Evolutionary conservation across 2,888 invertebrate species (phyloP).

Genomic region (Pardosa pseudoannulata): DNA sequence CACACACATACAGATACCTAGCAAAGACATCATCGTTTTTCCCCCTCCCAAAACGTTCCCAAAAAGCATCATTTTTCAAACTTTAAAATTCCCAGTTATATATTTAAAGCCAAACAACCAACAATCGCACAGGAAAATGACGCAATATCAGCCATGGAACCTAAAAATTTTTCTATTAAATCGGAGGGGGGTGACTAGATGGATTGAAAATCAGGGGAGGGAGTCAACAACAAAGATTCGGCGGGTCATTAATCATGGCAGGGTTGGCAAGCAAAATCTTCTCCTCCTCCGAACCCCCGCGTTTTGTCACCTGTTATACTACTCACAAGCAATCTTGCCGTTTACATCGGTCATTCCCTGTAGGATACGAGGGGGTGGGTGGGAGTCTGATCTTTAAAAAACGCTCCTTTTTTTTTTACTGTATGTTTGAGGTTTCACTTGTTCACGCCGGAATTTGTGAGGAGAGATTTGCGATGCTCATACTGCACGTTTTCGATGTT

Average conservation of each 20-base stretch:
- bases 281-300: constrained; percentile 6
- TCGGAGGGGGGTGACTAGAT: constrained; percentile 10
- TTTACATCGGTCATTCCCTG: constrained; percentile 53
- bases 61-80: constrained; percentile 4
- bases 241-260: constrained; percentile 6
- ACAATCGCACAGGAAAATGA: constrained; percentile 6
- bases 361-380: background rate
- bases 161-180: constrained; percentile 38
- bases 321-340: constrained; percentile 30
- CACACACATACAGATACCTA: background rate
- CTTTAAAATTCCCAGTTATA: constrained; percentile 16
- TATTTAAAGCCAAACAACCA: constrained; percentile 19
- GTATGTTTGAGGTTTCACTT: background rate
- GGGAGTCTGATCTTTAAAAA: background rate
- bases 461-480: background rate
- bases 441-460: background rate
- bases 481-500: background rate
- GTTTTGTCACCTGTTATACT: constrained; percentile 61
- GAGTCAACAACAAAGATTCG: constrained; percentile 41
- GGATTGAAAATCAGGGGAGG: constrained; percentile 55
- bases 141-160: constrained; percentile 4
- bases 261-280: constrained; percentile 19
- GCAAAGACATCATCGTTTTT: background rate
- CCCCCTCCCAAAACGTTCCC: background rate
- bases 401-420: background rate